These are phyloP conservation scores for Cephus rjabovi DNA, from an alignment of 2,888 invertebrate genomes.

Conservation along the genomic window DNA sequence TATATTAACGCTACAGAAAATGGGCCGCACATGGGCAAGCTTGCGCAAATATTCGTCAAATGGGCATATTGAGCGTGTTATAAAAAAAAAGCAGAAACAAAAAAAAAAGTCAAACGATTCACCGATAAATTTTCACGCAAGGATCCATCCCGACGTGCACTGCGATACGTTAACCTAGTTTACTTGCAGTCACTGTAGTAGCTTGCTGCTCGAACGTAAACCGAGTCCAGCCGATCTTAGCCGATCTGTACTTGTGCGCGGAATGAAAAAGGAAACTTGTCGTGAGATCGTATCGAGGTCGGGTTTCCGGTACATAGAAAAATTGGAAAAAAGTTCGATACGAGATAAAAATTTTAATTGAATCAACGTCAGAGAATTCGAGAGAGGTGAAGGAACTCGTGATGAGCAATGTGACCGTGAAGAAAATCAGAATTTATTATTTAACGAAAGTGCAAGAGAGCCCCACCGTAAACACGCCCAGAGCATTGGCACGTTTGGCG, in stretches of 20 bases:
- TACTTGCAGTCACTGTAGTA: background rate
- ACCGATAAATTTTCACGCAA: background rate
- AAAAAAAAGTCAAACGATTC: background rate
- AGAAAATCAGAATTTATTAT: background rate
- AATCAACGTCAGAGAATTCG: background rate
- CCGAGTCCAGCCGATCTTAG: background rate
- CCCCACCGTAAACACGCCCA: background rate
- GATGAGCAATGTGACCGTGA: background rate
- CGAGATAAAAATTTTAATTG: background rate
- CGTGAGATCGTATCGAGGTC: background rate
- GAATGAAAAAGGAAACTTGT: background rate
- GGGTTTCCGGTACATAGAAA: background rate
- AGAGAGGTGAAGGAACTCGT: background rate
- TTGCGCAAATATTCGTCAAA: conserved; percentile 5
- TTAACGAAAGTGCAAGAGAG: background rate
- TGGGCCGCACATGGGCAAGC: conserved; percentile 33
- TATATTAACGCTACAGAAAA: conserved; percentile 50
- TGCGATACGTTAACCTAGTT: background rate
- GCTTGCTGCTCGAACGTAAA: background rate
- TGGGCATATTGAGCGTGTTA: background rate
- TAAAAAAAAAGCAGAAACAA: background rate
- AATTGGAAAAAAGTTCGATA: background rate
- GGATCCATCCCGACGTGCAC: background rate
- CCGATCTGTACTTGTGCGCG: background rate
- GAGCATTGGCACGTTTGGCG: background rate